Conservation (phyloP, 2,797 vertebrate species). For the Melopsittacus undulatus region DNA sequence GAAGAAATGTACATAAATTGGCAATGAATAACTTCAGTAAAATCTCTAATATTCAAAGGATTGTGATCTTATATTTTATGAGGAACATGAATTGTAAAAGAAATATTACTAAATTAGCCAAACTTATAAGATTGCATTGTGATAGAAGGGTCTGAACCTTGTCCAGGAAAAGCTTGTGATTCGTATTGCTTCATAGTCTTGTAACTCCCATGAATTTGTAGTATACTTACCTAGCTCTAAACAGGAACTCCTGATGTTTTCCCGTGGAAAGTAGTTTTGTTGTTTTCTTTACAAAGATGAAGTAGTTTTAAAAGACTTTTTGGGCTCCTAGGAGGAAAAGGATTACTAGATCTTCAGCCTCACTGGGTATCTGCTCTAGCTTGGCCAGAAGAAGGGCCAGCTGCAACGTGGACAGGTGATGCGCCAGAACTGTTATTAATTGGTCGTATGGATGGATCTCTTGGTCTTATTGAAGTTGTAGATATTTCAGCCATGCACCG, state of each 20-base stretch:
- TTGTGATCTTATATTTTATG: not conserved
- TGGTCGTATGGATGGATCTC: constrained; percentile 93
- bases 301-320: not conserved
- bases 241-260: not conserved
- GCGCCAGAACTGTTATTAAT: constrained; percentile 88
- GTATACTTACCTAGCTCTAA: not conserved
- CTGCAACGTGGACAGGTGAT: constrained; percentile 86
- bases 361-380: constrained; percentile 95
- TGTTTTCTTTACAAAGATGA: not conserved
- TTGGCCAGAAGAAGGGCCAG: constrained; percentile 88
- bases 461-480: constrained; percentile 91
- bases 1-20: not conserved
- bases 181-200: not conserved
- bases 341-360: constrained; percentile 90
- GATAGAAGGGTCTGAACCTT: not conserved
- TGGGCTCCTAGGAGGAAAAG: constrained; percentile 86
- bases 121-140: not conserved
- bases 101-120: not conserved
- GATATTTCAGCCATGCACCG: constrained; percentile 87
- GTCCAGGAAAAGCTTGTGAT: not conserved
- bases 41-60: not conserved
- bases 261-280: not conserved
- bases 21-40: not conserved
- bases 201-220: not conserved
- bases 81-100: not conserved